These are phyloP conservation scores for Helogale parvula DNA, from an alignment of 2,113 vertebrate species.

Conservation along the genomic window DNA sequence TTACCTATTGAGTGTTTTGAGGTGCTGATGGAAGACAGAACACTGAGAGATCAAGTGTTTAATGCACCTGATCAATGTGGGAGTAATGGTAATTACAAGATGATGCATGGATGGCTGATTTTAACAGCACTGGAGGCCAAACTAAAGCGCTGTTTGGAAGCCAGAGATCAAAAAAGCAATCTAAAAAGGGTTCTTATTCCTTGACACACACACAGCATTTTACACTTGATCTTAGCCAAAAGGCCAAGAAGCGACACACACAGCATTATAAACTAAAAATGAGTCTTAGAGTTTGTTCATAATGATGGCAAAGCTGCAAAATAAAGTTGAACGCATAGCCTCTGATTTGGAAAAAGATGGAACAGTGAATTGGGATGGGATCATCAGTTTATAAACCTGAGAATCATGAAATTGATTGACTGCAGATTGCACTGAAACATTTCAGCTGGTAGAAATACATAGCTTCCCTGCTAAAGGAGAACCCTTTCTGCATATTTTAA, in stretches of 20 bases:
- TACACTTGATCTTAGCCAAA: no score
- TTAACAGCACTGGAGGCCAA: neutral
- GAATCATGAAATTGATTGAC: neutral
- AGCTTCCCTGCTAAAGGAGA: neutral
- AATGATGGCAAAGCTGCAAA: neutral
- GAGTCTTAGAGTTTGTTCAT: neutral
- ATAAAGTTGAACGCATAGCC: neutral
- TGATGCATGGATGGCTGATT: neutral
- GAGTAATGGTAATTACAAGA: neutral
- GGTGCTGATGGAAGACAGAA: neutral
- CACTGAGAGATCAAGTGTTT: neutral
- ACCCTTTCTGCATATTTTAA: neutral
- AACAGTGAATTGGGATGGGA: neutral
- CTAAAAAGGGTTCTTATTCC: neutral
- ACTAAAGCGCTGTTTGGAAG: conserved; percentile 34
- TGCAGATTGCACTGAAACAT: neutral
- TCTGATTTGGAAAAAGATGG: neutral
- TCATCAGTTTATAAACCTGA: neutral
- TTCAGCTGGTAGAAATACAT: neutral
- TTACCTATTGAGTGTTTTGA: neutral
- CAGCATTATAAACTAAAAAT: neutral
- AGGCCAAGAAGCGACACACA: no score
- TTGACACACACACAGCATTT: neutral
- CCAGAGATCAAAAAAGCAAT: neutral
- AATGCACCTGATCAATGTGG: neutral